Base-by-base conservation (phyloP, 2,888 invertebrate genomes). In the Polyommatus icarus region DNA sequence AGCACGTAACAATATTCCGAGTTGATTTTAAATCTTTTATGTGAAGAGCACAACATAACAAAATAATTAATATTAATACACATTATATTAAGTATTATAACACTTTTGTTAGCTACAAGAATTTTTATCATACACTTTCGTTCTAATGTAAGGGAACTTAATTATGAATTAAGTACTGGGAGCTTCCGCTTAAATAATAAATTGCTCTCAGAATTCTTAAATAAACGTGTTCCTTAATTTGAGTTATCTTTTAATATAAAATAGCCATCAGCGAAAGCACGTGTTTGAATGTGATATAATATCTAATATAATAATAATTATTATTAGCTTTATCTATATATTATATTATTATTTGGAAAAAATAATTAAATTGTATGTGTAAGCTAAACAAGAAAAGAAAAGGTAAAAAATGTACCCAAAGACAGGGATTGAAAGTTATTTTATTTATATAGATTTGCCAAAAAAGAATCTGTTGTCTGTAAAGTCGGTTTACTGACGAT, bases 111-210 rank as follows among this genome's bases (percentile, higher is more conserved):
- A 24, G 61, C n/a, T n/a, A 20, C 24, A 29, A 75, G 3, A 50
- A 24, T 75, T 7, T 50, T 75, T 75, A 54, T 7, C 24, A 12
- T 24, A 73, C 40, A 40, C 12, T 40, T 73, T 40, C 24, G 46
- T 73, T 75, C 18, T 54, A 54, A 50, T 50, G 29, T 29, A 29
- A 67, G 18, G 40, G 7, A 54, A 75, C 24, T 54, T 75, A 75
- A 75, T 75, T 54, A 75, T 15, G 75, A 29, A 50, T 24, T 50
- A 24, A 50, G 75, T 29, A 29, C 75, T 50, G 75, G 54, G 6
- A 50, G 46, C 15, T 54, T 75, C 24, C 75, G 54, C 8, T 75
- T 54, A 18, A 75, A 75, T 75, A 75, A 75, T 75, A 54, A 75
- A 75, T 75, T 24, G 8, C 50, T 29, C 75, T 75, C 50, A 50